phyloP scores from a whole-genome alignment of 2,888 invertebrate genomes.

The Mellilla xanthometata region DNA sequence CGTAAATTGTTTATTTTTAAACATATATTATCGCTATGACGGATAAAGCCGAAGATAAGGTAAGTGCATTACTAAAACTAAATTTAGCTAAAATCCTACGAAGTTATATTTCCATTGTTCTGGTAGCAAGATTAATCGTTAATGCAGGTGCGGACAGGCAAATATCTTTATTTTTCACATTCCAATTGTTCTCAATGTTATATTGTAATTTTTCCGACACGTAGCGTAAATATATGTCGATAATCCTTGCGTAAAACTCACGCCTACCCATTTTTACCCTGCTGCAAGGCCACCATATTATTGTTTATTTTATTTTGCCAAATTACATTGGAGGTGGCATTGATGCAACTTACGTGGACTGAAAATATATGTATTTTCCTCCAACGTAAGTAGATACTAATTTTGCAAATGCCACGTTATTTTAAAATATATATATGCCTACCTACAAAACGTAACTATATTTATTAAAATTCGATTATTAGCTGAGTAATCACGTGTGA shows the following conservation, averaged over 20 bases:
- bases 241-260: too few relatives aligned
- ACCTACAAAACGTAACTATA: too few relatives aligned
- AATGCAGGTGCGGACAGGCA: not conserved
- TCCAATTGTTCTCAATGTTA: not conserved
- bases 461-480: too few relatives aligned
- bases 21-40: slow-evolving; percentile 49
- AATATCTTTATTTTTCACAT: not conserved
- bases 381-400: too few relatives aligned
- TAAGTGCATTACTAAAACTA: slow-evolving; percentile 37
- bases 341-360: too few relatives aligned
- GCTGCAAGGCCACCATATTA: slow-evolving; percentile 38
- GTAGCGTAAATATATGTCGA: not conserved
- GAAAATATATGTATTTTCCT: too few relatives aligned
- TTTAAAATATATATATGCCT: too few relatives aligned
- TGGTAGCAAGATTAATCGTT: slow-evolving; percentile 21
- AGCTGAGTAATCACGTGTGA: too few relatives aligned
- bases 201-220: not conserved
- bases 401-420: too few relatives aligned
- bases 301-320: slow-evolving; percentile 7
- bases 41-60: slow-evolving; percentile 62
- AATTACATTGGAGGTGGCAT: slow-evolving; percentile 14
- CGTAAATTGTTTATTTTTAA: slow-evolving; percentile 4
- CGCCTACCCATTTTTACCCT: too few relatives aligned
- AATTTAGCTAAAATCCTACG: not conserved
- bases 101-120: slow-evolving; percentile 43